Base-by-base conservation (phyloP, 2,113 vertebrate species). In the Galbula dea region DNA sequence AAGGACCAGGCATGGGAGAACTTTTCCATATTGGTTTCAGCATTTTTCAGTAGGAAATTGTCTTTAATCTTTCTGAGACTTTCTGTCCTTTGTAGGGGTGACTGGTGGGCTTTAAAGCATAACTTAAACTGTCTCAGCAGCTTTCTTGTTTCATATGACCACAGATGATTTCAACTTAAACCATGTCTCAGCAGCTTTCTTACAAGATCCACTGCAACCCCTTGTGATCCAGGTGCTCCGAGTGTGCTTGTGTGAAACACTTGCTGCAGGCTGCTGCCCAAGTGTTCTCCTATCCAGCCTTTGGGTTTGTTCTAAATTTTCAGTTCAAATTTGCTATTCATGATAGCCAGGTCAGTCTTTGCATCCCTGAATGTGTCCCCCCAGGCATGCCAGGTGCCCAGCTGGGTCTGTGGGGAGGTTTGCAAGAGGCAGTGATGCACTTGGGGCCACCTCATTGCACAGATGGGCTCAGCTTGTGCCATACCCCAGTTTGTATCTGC, bases 321-420 rank as follows among this genome's bases (percentile, higher is more conserved):
- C 4, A 2, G 51, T 84, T 58, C 22, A 32, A 7, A 16, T 73
- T 71, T 54, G 30, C 27, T 69, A 73, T 52, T 36, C 1, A 0
- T 15, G 23, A 2, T 18, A 57, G n/a, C 34, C 34, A 20, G 43
- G 37, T 48, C 59, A 39, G 65, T 32, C 23, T 41, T 69, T 49
- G 13, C 16, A 11, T 29, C 22, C 0, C 0, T 39, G 34, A 52
- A 4, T 65, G 8, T 0, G 0, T 43, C 36, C 41, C 41, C 41
- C 26, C n/a, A 23, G 36, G 29, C 3, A 2, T 23, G 26, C 29
- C 3, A 2, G 43, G 27, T 0, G 0, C 18, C 32, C 16, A 18
- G 23, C 20, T 0, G 1, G 26, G 32, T 24, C 1, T 0, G n/a
- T 12, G 16, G 29, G 24, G 8, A 48, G 43, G 32, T 30, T 29